phyloP scores from a whole-genome alignment of 2,888 invertebrate species.

The Vandiemenella viatica region DNA sequence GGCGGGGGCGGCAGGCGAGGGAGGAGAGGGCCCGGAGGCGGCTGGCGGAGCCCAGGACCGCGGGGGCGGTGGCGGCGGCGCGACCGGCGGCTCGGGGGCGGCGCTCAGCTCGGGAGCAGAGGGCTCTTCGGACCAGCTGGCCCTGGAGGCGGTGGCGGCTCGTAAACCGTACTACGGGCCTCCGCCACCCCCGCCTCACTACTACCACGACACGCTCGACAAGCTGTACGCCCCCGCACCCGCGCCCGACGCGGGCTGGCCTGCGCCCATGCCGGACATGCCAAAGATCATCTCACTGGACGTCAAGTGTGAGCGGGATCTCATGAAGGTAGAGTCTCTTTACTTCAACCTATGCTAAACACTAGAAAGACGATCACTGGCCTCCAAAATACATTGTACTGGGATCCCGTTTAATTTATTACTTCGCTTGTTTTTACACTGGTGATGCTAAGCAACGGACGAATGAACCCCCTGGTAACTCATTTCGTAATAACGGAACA shows the following conservation, averaged over 20 bases:
- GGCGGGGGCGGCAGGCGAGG: constrained; percentile 1
- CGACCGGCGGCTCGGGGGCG: constrained; percentile 34
- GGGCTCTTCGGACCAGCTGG: constrained; percentile 61
- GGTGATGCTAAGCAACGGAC: too few relatives aligned
- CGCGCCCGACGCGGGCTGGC: constrained; percentile 46
- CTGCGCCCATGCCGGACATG: constrained; percentile 74
- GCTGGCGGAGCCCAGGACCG: constrained; percentile 22
- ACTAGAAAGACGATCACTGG: too few relatives aligned
- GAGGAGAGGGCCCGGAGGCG: constrained; percentile 1
- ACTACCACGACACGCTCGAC: constrained; percentile 42
- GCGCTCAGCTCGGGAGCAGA: too few relatives aligned
- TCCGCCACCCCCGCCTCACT: constrained; percentile 35
- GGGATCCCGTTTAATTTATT: too few relatives aligned
- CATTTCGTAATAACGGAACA: too few relatives aligned
- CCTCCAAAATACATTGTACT: too few relatives aligned
- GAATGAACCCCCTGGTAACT: too few relatives aligned
- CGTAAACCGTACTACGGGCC: constrained; percentile 39
- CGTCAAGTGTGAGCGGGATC: constrained; percentile 85
- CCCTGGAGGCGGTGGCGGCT: constrained; percentile 46
- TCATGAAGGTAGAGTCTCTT: constrained; percentile 73
- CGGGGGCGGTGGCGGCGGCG: constrained; percentile 39
- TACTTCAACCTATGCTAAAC: too few relatives aligned
- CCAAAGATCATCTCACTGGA: constrained; percentile 84
- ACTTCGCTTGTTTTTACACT: too few relatives aligned
- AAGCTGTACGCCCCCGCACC: constrained; percentile 33